phyloP scores from a whole-genome alignment of 1,140 invertebrate species.

The Formica exsecta region DNA sequence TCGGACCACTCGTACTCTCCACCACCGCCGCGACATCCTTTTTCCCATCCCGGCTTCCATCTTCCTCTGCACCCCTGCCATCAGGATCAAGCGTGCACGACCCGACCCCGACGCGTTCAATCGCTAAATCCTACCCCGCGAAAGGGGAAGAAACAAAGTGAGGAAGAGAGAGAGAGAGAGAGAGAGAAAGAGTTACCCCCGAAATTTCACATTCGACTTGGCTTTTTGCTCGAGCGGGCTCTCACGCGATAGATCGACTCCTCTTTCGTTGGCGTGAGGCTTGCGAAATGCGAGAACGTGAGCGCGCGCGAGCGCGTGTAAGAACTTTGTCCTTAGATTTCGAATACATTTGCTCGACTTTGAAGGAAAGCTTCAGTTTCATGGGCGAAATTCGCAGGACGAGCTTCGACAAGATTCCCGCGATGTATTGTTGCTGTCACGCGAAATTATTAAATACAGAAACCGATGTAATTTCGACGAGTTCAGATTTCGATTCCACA shows the following conservation, averaged over 20 bases:
- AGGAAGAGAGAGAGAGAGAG: background rate
- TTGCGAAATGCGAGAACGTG: slow-evolving; percentile 66
- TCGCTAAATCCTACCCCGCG: slow-evolving; percentile 72
- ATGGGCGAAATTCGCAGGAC: slow-evolving; percentile 30
- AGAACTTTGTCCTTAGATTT: slow-evolving; percentile 67
- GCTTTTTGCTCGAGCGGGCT: slow-evolving; percentile 72
- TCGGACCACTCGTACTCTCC: slow-evolving; percentile 61
- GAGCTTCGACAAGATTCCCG: slow-evolving; percentile 44
- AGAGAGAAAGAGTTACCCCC: slow-evolving; percentile 58
- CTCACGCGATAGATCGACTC: slow-evolving; percentile 67
- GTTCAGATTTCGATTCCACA: slow-evolving; percentile 36
- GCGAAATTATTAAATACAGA: slow-evolving; percentile 55
- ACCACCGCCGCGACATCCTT: slow-evolving; percentile 60
- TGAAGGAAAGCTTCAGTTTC: slow-evolving; percentile 46
- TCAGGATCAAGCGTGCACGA: slow-evolving; percentile 73
- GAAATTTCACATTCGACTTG: slow-evolving; percentile 77
- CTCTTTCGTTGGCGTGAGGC: slow-evolving; percentile 69
- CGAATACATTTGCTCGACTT: slow-evolving; percentile 58
- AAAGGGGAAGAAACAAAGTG: background rate
- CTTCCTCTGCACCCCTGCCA: slow-evolving; percentile 5
- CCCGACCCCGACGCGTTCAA: slow-evolving; percentile 65
- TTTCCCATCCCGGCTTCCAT: slow-evolving; percentile 38
- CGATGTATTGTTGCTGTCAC: slow-evolving; percentile 7
- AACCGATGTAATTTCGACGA: slow-evolving; percentile 51
- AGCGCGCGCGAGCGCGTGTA: slow-evolving; percentile 45